Evolutionary conservation across 1,140 invertebrate species (phyloP).

Genomic region (Hyposmocoma kahamanoa): DNA sequence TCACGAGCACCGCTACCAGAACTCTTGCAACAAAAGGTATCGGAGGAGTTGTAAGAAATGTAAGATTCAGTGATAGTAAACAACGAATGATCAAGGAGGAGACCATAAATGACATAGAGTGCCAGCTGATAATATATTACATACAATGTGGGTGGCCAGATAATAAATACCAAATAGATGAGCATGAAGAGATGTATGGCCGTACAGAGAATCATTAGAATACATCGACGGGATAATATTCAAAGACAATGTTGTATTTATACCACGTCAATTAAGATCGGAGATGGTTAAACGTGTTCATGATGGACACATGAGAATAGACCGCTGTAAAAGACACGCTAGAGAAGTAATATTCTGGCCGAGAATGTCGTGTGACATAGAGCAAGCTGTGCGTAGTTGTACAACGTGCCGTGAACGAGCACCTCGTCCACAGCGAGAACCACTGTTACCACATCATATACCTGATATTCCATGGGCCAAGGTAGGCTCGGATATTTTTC

Average conservation of each 20-base stretch:
- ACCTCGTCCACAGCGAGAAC: slow-evolving; percentile 11
- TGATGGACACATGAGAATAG: slow-evolving; percentile 34
- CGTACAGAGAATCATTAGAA: background rate
- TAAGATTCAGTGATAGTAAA: no score
- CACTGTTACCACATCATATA: background rate
- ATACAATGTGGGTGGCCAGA: background rate
- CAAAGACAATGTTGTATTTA: background rate
- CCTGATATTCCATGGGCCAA: slow-evolving; percentile 4
- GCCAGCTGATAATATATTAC: slow-evolving; percentile 1
- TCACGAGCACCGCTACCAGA: no score
- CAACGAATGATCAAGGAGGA: no score
- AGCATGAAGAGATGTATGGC: background rate
- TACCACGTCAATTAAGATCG: slow-evolving; percentile 9
- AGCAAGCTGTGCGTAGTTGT: slow-evolving; percentile 23
- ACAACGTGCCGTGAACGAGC: slow-evolving; percentile 11
- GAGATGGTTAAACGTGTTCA: slow-evolving; percentile 24
- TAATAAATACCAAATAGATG: background rate
- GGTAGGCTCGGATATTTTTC: slow-evolving; percentile 7
- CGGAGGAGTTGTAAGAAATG: background rate
- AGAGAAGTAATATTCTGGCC: slow-evolving; percentile 38
- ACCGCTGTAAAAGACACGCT: slow-evolving; percentile 26
- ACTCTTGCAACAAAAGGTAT: no score
- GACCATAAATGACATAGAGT: no score
- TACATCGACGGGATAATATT: slow-evolving; percentile 6
- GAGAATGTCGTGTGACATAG: slow-evolving; percentile 27